phyloP scores from a whole-genome alignment of 2,113 vertebrate genomes.

The Baryphthengus martii region DNA sequence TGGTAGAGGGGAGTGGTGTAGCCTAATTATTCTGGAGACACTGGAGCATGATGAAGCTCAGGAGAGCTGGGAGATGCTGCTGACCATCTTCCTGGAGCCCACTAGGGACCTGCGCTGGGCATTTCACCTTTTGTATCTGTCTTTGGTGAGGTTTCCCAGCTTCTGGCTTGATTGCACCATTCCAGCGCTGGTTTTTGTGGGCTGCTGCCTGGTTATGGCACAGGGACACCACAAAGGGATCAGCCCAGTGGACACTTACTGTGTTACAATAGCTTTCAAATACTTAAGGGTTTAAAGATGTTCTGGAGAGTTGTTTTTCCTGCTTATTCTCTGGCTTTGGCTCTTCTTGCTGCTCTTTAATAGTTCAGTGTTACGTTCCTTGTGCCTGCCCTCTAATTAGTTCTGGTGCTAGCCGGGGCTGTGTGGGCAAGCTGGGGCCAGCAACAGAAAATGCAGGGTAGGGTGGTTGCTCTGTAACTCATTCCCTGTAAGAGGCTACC shows the following conservation, averaged over 20 bases:
- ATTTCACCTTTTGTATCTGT: neutral
- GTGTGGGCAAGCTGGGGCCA: neutral
- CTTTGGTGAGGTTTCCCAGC: neutral
- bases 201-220: neutral
- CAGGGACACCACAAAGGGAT: neutral
- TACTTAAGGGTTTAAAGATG: neutral
- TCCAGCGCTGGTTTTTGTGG: neutral
- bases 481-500: neutral
- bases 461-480: neutral
- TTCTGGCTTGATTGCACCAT: neutral
- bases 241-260: neutral
- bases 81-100: neutral
- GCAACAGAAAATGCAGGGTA: fast-evolving
- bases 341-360: neutral
- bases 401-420: neutral
- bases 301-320: neutral
- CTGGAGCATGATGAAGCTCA: fast-evolving
- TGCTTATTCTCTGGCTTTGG: neutral
- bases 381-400: neutral
- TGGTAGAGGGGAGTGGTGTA: neutral
- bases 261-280: neutral
- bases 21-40: fast-evolving
- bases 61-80: neutral
- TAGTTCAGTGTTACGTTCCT: neutral
- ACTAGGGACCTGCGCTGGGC: neutral